These are phyloP conservation scores for Hydra vulgaris DNA, from an alignment of 30 jellyfish, hydroid and myxozoan genomes.

Conservation along the genomic window DNA sequence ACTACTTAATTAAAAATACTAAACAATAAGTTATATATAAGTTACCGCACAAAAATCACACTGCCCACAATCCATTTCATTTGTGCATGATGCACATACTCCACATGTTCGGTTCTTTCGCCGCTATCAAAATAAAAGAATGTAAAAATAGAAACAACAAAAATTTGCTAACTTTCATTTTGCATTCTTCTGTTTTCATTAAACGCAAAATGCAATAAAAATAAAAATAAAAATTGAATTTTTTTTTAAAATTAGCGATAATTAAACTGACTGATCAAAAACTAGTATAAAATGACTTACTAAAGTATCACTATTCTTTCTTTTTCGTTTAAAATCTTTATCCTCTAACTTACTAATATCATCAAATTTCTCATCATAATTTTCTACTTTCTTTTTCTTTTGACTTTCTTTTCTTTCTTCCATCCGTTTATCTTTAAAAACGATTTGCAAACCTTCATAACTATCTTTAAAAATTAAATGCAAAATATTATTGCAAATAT, in stretches of 20 bases:
- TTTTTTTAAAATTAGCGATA: no score
- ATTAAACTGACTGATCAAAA: no score
- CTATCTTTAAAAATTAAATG: neutral
- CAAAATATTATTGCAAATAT: neutral
- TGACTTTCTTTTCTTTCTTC: neutral
- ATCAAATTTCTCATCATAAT: neutral
- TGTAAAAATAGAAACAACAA: neutral
- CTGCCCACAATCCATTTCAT: conserved; percentile 53
- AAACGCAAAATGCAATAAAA: neutral
- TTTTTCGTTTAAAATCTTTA: neutral
- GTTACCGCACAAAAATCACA: conserved; percentile 88
- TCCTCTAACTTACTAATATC: neutral
- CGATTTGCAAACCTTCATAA: neutral
- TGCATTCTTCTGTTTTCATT: no score
- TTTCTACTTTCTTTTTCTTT: neutral
- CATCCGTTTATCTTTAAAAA: neutral
- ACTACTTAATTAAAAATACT: no score
- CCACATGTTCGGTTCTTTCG: conserved; percentile 76
- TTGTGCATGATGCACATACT: conserved; percentile 74
- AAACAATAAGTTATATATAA: no score
- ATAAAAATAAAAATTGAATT: neutral
- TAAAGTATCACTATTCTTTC: neutral
- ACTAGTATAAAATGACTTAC: no score
- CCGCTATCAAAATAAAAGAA: conserved; percentile 19
- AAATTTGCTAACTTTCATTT: no score